Base-by-base conservation (phyloP, 2,797 vertebrate species). In the Myoxocephalus aenaeus region DNA sequence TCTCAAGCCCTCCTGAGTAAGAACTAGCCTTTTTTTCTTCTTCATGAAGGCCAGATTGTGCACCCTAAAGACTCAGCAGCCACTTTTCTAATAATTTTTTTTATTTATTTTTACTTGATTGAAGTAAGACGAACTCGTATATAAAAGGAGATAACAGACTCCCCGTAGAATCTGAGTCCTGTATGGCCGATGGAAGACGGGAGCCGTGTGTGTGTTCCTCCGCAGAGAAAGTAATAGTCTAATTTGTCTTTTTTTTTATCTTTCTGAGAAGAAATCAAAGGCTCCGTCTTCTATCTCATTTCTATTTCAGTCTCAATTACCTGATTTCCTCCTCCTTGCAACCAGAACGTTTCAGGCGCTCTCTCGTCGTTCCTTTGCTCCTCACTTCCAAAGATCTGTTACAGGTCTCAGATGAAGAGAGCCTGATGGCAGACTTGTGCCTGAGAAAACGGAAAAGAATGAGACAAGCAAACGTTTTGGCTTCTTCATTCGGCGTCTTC, bases 1-100 rank as follows among this genome's bases (percentile, higher is more conserved):
- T n/a, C 29, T 71, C 32, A 38, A n/a, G 17, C n/a, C 42, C n/a
- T 66, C 40, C 50, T 36, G 59, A 46, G 42, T 10, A n/a, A 74
- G 7, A 18, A 48, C 46, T 9, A 20, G 44, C 15, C 44, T 46
- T 17, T 46, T 46, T 18, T 9, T 38, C 44, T 27, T 27, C 25
- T 27, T 27, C 25, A 46, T 18, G 20, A n/a, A 4, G 9, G 50
- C 20, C 50, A 12, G 50, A 51, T n/a, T 51, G 70, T 9, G 0
- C 1, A 11, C 50, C 18, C 25, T 51, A 2, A 34, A 65, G 9
- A 34, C 32, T 36, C 64, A 14, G 17, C 20, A 61, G 9, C 46
- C 53, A 15, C 22, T n/a, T 6, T 18, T n/a, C 57, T 36, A 44
- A 27, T 27, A 1, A 1, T 27, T 27, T 27, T 27, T 27, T 64